Base-by-base conservation (phyloP, 1,140 invertebrate species). In the Gryllus bimaculatus region DNA sequence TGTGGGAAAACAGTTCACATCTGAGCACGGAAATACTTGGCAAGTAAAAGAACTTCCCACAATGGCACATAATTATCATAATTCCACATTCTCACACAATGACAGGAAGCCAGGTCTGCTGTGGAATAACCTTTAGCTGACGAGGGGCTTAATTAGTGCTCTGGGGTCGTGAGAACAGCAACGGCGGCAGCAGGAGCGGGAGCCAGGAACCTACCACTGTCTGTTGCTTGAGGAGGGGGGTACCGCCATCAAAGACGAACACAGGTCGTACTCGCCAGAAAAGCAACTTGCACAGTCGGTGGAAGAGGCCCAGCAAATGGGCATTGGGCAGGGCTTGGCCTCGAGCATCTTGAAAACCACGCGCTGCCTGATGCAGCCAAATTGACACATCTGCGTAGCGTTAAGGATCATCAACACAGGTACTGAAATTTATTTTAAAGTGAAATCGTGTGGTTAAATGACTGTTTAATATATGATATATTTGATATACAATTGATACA, bases 191-290 rank as follows among this genome's bases (percentile, higher is more conserved):
- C 18, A 10, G 10, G 54, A 66, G 54, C 54, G 18, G 54, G 74
- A 66, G 66, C 18, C 74, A 48, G 20, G 74, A 78, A 83, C 75
- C 76, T 88, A 97, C 96, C 87, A 99, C 92, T 73, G 97, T 98
- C 87, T 96, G 93, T 84, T 91, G 93, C 86, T 99, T 99, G 13
- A 98, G 89, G 80, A 89, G 87, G 49, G 97, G 97, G 78, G 96
- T 94, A 78, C 92, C 93, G 47, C 98, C 98, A 90, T 99, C 98
- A 88, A 99, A 99, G n/a, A 99, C 96, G 89, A 99, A 99, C 6
- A 99, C 91, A 18, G 98, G 98, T 84, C 96, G 96, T 78, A 99
- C 96, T 84, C 93, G 92, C 84, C 96, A 99, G 85, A 94, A 98
- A 5, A 99, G 88, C 20, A 99, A 88, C 88, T 99, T 99, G 86